phyloP scores from a whole-genome alignment of 2,113 vertebrate genomes.

The Smithornis capensis region DNA sequence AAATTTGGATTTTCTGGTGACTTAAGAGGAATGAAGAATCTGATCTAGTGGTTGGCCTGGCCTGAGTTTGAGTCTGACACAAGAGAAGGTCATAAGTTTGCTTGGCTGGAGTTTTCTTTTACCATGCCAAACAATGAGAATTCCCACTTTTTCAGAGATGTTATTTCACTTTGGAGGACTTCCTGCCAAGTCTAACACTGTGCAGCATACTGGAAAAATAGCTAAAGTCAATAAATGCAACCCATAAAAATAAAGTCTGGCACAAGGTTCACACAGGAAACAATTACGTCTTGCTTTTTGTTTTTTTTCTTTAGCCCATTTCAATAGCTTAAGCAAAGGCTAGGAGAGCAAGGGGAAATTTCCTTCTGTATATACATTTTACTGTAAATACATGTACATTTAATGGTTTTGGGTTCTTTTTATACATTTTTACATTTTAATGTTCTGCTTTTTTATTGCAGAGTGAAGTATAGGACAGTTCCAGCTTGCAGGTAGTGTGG shows the following conservation, averaged over 20 bases:
- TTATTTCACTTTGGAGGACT: conserved; percentile 39
- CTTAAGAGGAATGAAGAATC: neutral
- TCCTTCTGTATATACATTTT: neutral
- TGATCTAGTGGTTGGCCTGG: neutral
- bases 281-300: neutral
- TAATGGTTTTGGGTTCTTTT: neutral
- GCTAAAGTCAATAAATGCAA: conserved; percentile 64
- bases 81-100: conserved; percentile 45
- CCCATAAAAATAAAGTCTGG: conserved; percentile 61
- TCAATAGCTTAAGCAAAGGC: neutral
- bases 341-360: neutral
- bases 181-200: conserved; percentile 52
- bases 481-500: neutral
- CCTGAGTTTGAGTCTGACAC: neutral
- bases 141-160: conserved; percentile 51
- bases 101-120: conserved; percentile 24
- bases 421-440: neutral
- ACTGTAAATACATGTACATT: neutral
- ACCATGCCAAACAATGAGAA: conserved; percentile 47
- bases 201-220: conserved; percentile 53
- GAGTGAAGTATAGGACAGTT: neutral
- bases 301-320: neutral
- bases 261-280: conserved; percentile 44
- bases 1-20: neutral
- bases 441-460: neutral